Evolutionary conservation across 2,797 vertebrate species (phyloP), one percentile per base, ranked within the genome.

Genomic region (Lagocephalus sceleratus): DNA sequence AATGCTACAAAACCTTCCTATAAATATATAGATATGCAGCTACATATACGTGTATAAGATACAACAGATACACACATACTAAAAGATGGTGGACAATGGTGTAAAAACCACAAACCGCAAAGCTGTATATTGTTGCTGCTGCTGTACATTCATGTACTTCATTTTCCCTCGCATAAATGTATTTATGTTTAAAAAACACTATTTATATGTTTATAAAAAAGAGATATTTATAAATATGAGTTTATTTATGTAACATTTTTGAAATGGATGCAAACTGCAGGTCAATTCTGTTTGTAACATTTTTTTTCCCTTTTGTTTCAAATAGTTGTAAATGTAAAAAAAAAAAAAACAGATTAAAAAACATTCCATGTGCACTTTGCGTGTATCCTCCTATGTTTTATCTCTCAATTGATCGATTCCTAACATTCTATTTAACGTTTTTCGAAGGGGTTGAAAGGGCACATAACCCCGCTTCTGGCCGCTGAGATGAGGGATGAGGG

Each of bases 161-260:
- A 90, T 90, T 85, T 90, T 90, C 89, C 79, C 92, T 90, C 91
- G 92, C 96, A 94, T 97, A 93, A 94, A 96, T 97, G 94, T 99
- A 99, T 99, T 99, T 99, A 98, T 98, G 96, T 98, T 98, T 92
- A 88, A 94, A 94, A 94, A 94, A 44, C 94, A 95, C 93, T 98
- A 98, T 99, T 98, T 98, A 98, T 98, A 98, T 99, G 96, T 98
- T 97, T 98, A 98, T 99, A 97, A 95, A 90, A 86, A 92, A 98
- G 94, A 99, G 93, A 94, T 98, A 99, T 99, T 98, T 99, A 98
- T 99, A 96, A 97, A 95, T 91, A 87, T 90, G 86, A 91, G 89
- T 94, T 94, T 98, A 99, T 98, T 99, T 99, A 98, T 98, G 96
- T 98, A 97, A 95, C 93, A 89, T 87, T 92, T 91, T 88, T 79